Conservation (phyloP, 1,140 invertebrate species). For the Drosophila varians region DNA sequence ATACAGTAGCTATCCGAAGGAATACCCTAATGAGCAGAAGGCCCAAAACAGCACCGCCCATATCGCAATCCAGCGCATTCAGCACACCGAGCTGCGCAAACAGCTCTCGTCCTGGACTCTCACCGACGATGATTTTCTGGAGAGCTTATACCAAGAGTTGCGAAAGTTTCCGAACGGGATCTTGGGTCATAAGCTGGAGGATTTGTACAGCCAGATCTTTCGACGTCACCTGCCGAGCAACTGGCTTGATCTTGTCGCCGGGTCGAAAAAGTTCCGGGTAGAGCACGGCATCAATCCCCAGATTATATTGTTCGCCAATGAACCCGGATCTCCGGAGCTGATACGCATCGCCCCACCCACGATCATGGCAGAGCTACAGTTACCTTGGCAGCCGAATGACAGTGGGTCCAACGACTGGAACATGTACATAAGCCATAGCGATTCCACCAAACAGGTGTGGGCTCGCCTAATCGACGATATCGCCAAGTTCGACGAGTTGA, state of each 20-base stretch:
- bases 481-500: conserved; percentile 59
- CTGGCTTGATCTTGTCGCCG: conserved; percentile 62
- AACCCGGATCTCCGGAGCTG: not conserved
- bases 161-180: conserved; percentile 70
- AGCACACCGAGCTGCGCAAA: conserved; percentile 42
- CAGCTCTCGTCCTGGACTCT: conserved; percentile 40
- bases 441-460: conserved; percentile 75
- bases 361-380: conserved; percentile 32
- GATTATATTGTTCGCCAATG: conserved; percentile 70
- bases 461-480: conserved; percentile 74
- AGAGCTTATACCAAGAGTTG: conserved; percentile 60
- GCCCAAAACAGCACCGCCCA: conserved; percentile 56
- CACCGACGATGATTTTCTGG: conserved; percentile 60
- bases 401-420: conserved; percentile 58
- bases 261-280: conserved; percentile 57
- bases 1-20: conserved; percentile 71
- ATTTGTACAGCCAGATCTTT: conserved; percentile 67
- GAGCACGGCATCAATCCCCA: conserved; percentile 51
- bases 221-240: conserved; percentile 66
- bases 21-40: conserved; percentile 38
- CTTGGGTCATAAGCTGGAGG: conserved; percentile 68
- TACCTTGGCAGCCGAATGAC: conserved; percentile 42
- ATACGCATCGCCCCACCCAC: not conserved
- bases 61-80: conserved; percentile 66
- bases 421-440: conserved; percentile 73